Conservation (phyloP, 2,797 vertebrate species). For the Oreochromis grahami region DNA sequence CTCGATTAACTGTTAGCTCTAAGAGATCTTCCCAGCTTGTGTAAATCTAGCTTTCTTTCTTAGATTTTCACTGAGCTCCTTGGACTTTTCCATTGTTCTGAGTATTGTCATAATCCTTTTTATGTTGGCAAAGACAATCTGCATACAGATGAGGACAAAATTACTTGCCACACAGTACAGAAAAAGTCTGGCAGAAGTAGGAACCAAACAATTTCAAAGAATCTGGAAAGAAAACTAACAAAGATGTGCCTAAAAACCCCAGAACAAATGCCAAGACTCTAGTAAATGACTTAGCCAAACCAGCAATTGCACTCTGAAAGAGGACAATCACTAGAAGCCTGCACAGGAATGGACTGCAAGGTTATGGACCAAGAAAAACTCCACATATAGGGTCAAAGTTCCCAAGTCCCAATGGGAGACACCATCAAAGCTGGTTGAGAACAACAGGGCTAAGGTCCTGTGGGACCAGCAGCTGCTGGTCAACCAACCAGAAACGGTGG, state of each 20-base stretch:
- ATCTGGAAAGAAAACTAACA: background rate
- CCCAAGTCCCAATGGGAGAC: background rate
- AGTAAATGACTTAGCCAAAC: background rate
- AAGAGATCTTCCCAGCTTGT: background rate
- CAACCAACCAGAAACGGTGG: background rate
- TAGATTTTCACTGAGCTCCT: background rate
- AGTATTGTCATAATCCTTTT: rapidly evolving
- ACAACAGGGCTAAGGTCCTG: background rate
- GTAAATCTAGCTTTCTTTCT: background rate
- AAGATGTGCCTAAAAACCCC: background rate
- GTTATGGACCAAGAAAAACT: background rate
- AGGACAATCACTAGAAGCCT: background rate
- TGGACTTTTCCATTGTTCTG: background rate
- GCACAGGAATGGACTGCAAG: background rate
- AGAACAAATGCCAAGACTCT: background rate
- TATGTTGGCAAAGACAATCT: background rate
- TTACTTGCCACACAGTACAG: background rate
- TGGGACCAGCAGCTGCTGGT: background rate
- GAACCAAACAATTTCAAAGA: background rate
- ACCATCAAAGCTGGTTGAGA: background rate
- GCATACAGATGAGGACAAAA: background rate
- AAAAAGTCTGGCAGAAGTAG: background rate
- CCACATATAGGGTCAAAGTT: background rate
- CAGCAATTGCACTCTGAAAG: background rate
- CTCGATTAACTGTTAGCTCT: background rate